These are phyloP conservation scores for Flabesymbios commensalis DNA, from an alignment of 2,888 invertebrate species.

Conservation along the genomic window DNA sequence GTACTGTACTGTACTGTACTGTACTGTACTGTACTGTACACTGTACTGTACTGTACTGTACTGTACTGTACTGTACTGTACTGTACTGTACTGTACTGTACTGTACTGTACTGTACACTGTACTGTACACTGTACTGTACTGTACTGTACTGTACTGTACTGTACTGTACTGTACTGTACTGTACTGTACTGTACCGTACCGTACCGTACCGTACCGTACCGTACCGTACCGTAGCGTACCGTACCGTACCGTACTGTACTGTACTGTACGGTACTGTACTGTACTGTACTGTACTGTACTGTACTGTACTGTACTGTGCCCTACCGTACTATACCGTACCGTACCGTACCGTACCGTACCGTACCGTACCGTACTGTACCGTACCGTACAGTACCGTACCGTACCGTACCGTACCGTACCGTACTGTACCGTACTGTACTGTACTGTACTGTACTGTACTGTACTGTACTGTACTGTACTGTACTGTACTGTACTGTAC, in stretches of 20 bases:
- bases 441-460: background rate
- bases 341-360: constrained; percentile 2
- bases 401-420: background rate
- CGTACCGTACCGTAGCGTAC: background rate
- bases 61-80: constrained; percentile 11
- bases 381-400: constrained; percentile 8
- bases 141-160: constrained; percentile 11
- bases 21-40: background rate
- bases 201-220: constrained; percentile 1
- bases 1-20: background rate
- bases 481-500: background rate
- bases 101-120: background rate
- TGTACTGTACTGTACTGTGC: background rate
- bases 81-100: constrained; percentile 12
- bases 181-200: constrained; percentile 2
- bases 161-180: constrained; percentile 6
- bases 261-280: background rate
- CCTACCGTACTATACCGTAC: background rate
- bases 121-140: constrained; percentile 4
- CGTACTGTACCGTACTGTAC: constrained; percentile 3
- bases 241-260: background rate
- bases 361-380: constrained; percentile 11
- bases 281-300: constrained; percentile 3
- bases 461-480: background rate
- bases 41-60: constrained; percentile 2